Percentiles rank a stretch among this genome's conserved stretches.
These are phyloP conservation scores for Steromphala cineraria DNA, from an alignment of 2,888 invertebrate genomes.

Conservation along the genomic window DNA sequence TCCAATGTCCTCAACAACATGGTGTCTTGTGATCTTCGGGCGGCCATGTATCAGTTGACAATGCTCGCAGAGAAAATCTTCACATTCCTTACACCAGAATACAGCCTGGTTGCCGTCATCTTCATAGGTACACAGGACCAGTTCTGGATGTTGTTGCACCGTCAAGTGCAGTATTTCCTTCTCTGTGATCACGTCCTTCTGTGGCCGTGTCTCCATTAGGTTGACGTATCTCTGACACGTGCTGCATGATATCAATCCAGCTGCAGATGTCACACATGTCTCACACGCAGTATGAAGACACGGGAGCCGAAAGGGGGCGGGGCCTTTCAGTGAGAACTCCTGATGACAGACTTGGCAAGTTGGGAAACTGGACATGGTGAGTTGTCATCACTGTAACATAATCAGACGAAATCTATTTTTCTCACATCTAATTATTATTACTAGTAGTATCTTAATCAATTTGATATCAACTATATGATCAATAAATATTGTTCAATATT, in stretches of 20 bases:
- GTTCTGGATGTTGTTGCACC: not conserved
- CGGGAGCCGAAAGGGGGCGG: not conserved
- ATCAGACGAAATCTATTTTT: too few species aligned
- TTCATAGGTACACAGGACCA: not conserved
- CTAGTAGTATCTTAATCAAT: too few species aligned
- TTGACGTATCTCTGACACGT: not conserved
- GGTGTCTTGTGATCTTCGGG: not conserved
- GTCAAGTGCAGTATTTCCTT: constrained; percentile 6
- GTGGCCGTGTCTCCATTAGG: not conserved
- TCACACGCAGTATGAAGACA: constrained; percentile 2
- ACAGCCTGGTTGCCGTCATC: constrained; percentile 15
- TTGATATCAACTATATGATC: too few species aligned
- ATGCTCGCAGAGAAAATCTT: not conserved
- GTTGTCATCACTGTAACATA: too few species aligned
- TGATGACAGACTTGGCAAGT: not conserved
- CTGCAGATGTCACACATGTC: constrained; percentile 5
- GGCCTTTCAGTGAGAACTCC: not conserved
- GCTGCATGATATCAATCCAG: not conserved
- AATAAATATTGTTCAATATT: too few species aligned
- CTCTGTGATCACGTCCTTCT: not conserved
- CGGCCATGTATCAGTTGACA: not conserved
- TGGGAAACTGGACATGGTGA: not conserved
- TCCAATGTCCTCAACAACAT: not conserved
- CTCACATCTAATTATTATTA: too few species aligned
- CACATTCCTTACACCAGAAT: constrained; percentile 7